Evolutionary conservation across 2,113 vertebrate genomes (phyloP).

Genomic region (Phylloscopus trochilus): DNA sequence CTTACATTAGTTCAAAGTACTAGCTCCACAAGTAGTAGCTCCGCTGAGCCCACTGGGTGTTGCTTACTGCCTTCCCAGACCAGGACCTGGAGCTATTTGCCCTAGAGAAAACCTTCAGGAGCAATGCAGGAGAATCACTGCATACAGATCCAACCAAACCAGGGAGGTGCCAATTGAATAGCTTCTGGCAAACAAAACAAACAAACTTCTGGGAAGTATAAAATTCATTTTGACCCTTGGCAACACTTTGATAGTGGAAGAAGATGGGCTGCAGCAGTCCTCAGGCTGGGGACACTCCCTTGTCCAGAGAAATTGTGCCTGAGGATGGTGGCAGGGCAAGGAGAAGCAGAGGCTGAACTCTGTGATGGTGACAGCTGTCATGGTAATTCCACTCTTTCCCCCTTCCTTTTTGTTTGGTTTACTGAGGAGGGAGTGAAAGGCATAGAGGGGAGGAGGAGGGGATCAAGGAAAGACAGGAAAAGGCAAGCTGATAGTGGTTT

Average conservation of each 20-base stretch:
- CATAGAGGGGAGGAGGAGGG: background rate
- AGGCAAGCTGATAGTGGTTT: background rate
- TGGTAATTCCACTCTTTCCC: background rate
- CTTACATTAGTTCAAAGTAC: background rate
- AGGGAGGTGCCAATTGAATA: background rate
- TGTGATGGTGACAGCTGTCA: background rate
- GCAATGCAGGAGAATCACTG: rapidly evolving
- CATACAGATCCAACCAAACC: background rate
- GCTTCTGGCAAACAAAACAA: background rate
- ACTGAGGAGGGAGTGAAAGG: background rate
- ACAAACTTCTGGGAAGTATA: background rate
- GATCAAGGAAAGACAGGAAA: background rate
- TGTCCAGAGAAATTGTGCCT: background rate
- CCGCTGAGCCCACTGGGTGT: background rate
- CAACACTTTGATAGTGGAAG: background rate
- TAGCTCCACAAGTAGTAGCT: background rate
- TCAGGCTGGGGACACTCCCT: background rate
- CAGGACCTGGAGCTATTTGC: background rate
- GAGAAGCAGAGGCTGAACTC: background rate
- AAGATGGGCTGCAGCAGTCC: background rate
- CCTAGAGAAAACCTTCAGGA: background rate
- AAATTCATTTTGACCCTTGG: background rate
- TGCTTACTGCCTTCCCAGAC: background rate
- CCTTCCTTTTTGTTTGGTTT: background rate
- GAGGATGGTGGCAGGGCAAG: background rate